A percentile compares a stretch with the other conserved stretches of the same genome.
Conservation (phyloP, 2,888 invertebrate genomes). For the Chaetoderma sp. region DNA sequence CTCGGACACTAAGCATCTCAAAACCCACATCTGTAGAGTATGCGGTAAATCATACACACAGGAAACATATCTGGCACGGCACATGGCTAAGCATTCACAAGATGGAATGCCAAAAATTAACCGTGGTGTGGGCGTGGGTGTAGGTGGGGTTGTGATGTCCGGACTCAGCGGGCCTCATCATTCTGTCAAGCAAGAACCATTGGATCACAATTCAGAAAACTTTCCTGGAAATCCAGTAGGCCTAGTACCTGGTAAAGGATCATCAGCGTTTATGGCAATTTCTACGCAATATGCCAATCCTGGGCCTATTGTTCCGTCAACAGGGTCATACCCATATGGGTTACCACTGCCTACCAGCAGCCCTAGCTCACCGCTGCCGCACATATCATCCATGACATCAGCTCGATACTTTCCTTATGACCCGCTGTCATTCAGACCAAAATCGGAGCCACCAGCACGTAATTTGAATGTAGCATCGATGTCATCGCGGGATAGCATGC, state of each 20-base stretch:
- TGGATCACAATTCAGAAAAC: slow-evolving; percentile 43
- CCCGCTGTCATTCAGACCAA: slow-evolving; percentile 90
- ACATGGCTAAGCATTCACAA: slow-evolving; percentile 93
- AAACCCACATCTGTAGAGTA: slow-evolving; percentile 99
- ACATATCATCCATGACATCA: slow-evolving; percentile 65
- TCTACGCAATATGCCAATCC: slow-evolving; percentile 69
- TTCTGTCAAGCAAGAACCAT: slow-evolving; percentile 59
- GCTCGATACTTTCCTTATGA: slow-evolving; percentile 81
- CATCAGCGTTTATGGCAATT: slow-evolving; percentile 90
- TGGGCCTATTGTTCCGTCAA: slow-evolving; percentile 39
- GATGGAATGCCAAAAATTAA: slow-evolving; percentile 42
- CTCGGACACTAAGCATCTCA: slow-evolving; percentile 90
- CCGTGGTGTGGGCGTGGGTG: no score
- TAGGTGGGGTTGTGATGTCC: no score
- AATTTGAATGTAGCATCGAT: slow-evolving; percentile 57
- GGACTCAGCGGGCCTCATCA: slow-evolving; percentile 36
- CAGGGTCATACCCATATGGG: slow-evolving; percentile 42
- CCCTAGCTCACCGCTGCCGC: slow-evolving; percentile 61
- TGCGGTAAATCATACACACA: slow-evolving; percentile 99
- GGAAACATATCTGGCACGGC: slow-evolving; percentile 98
- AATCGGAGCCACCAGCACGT: slow-evolving; percentile 69
- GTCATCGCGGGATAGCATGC: slow-evolving; percentile 48
- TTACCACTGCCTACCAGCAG: slow-evolving; percentile 49
- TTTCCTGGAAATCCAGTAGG: slow-evolving; percentile 23
- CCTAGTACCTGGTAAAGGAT: slow-evolving; percentile 38